Conservation (phyloP, 2,797 vertebrate species). For the Simalia tracyae region DNA sequence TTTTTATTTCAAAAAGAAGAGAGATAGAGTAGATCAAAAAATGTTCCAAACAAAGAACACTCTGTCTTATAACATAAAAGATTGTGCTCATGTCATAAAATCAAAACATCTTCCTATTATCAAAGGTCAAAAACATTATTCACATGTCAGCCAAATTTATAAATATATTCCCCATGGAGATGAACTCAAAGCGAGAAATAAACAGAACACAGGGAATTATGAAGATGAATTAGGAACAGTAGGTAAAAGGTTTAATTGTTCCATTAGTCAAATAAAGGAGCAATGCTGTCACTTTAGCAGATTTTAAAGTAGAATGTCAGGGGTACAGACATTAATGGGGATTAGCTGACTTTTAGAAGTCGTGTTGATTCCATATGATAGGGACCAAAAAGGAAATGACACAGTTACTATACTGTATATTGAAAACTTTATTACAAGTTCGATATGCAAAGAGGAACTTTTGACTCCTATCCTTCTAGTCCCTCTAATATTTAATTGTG, state of each 20-base stretch:
- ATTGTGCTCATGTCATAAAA: conserved; percentile 51
- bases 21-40: conserved; percentile 16
- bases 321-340: neutral
- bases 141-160: conserved; percentile 57
- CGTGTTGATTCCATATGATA: neutral
- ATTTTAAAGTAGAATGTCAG: conserved; percentile 4
- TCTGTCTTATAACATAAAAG: conserved; percentile 44
- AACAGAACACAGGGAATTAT: conserved; percentile 57
- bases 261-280: conserved; percentile 54
- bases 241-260: conserved; percentile 52
- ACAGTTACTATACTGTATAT: neutral
- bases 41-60: conserved; percentile 52
- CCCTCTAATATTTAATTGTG: neutral
- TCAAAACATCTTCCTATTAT: conserved; percentile 46
- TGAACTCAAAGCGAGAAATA: conserved; percentile 56
- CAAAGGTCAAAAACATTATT: conserved; percentile 72
- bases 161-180: conserved; percentile 57
- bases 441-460: neutral
- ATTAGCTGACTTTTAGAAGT: neutral
- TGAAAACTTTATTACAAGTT: neutral
- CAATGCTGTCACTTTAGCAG: conserved; percentile 7
- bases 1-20: conserved; percentile 29
- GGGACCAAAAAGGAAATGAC: neutral
- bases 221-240: conserved; percentile 58
- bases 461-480: neutral